Conservation (phyloP, 2,797 vertebrate species). For the Tangara arthus region DNA sequence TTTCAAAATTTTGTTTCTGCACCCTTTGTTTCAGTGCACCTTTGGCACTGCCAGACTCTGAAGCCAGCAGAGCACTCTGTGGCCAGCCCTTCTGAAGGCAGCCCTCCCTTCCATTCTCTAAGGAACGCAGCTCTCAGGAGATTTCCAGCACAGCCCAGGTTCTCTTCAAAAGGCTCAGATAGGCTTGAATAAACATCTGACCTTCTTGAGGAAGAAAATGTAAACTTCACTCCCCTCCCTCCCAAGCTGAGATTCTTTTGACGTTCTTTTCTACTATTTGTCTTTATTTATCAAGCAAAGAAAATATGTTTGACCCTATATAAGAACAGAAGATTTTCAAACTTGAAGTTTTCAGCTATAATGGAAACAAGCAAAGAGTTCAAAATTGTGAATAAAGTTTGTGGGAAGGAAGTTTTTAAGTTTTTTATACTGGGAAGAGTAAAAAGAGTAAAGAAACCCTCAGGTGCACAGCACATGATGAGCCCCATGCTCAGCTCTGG, state of each 20-base stretch:
- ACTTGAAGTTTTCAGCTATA: not conserved
- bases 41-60: not conserved
- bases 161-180: slow-evolving; percentile 17
- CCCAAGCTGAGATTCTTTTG: not conserved
- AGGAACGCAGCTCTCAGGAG: not conserved
- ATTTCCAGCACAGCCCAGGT: slow-evolving; percentile 7
- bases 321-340: not conserved
- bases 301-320: not conserved
- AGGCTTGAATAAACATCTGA: slow-evolving; percentile 54
- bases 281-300: slow-evolving; percentile 38
- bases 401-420: not conserved
- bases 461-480: not conserved
- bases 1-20: not conserved
- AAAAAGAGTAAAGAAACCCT: not conserved
- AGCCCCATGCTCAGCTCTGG: not conserved
- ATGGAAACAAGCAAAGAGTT: not conserved
- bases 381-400: not conserved
- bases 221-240: not conserved
- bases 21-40: not conserved
- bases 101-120: not conserved
- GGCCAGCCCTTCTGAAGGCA: not conserved
- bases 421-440: not conserved
- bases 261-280: slow-evolving; percentile 9
- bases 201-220: not conserved
- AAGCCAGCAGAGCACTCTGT: not conserved